Evolutionary conservation across 2,797 vertebrate genomes (phyloP), one percentile per base, ranked within the genome.

Genomic region (Ataeniobius toweri): DNA sequence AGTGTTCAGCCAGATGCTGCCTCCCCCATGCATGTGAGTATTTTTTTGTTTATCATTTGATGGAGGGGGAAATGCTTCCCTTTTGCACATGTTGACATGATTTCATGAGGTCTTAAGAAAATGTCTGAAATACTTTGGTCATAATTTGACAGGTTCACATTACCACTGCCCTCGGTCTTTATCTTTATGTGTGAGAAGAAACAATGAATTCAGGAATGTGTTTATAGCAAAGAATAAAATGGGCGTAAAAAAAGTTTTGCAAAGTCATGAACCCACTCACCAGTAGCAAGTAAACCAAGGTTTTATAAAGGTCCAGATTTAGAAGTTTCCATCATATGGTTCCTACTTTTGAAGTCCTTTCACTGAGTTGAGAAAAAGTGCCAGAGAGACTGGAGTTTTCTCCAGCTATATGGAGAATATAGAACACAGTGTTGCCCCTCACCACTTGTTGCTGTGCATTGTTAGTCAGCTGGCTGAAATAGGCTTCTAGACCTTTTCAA

Each of bases 1-100:
- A 98, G 97, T 0, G 97, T 98, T 24, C 97, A 98, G 85, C 97
- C 97, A 4, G 97, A 98, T 77, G 97, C 97, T 20, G 97, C 97
- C 0, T 98, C 97, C 55, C 97, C 97, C 69, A 98, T 98, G 97
- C 97, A 98, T 1, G 97, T 98, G 87, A 97, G 97, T 97, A 6
- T 1, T 67, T 28, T 18, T 55, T 31, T 55, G n/a, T 50, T 48
- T 26, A 67, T 14, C 22, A n/a, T 13, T 50, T 50, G 5, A 36
- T 24, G 28, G 50, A 50, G 24, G 20, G 41, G 20, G 7, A 36
- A 55, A 10, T 55, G 20, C 22, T 53, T 55, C 41, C 65, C 39
- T 67, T 20, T 67, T 44, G 36, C 7, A 20, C 31, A 8, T 9
- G 16, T 16, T 53, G 13, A 63, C 14, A 31, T 31, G 20, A 71